Base-by-base conservation (phyloP, 64 coral and sea anemone genomes). In the Astreopora myriophthalma region DNA sequence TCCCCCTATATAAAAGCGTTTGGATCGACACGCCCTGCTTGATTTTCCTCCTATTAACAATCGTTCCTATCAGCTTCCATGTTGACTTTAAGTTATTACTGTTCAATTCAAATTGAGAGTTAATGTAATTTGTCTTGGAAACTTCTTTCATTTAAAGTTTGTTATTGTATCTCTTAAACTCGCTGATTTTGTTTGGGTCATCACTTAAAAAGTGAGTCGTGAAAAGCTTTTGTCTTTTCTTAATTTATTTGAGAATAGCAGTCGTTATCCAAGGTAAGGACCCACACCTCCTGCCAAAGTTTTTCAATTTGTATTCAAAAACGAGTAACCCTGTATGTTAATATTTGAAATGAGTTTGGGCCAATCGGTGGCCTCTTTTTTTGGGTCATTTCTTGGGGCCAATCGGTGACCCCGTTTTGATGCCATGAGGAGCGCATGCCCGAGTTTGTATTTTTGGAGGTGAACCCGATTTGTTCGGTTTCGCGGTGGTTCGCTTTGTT, bases 211-310 rank as follows among this genome's bases (percentile, higher is more conserved):
- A 92, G n/a, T 92, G 79, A 26, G 79, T 44, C 72, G 55, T 75
- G 74, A 64, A 92, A 9, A 92, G 38, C 71, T 76, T 92, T 6
- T 78, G 90, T 76, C 38, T 86, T 40, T 76, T 28, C 36, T 88
- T 49, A 48, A 74, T 88, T 29, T 68, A 88, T 19, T 48, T 51
- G n/a, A 74, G 38, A 48, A 88, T 33, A 8, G 67, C 86, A 13
- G 23, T 74, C 23, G 86, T 74, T 74, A 88, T 42, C 86, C 68
- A 88, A 6, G 68, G 86, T 25, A 24, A 55, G 42, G 23, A 38
- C 77, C 44, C 49, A 38, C n/a, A 57, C 46, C 42, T 60, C 48
- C 77, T 19, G 46, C 77, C 13, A 22, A 57, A 28, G 42, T 80
- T 51, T 30, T 80, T 51, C 39, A 80, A 38, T 80, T 80, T 13